Base-by-base conservation (phyloP, 2,113 vertebrate species). In the Turdus rufiventris region DNA sequence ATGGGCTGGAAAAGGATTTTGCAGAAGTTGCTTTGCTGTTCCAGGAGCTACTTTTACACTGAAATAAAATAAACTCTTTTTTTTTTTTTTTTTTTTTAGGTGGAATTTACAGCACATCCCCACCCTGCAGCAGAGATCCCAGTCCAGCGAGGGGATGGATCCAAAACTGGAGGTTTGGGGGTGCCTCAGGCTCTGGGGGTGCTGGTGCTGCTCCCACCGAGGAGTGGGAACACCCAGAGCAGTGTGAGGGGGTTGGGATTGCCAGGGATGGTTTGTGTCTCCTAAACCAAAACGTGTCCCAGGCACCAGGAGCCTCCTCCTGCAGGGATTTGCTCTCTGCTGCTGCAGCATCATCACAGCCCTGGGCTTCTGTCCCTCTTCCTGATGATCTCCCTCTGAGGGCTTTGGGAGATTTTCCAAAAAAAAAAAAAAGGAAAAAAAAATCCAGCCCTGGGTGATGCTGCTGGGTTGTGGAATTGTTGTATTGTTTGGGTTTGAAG, bases 211-310 rank as follows among this genome's bases (percentile, higher is more conserved):
- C 34, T 50, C 45, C 47, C 31, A 7, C 26, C 0, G 11, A 26
- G 45, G 4, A 14, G 4, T 6, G 75, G 51, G 57, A 19, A 21
- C n/a, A 7, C 7, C 10, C 0, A 12, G 56, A 48, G 74, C 6
- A 29, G 12, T 0, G 40, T 1, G 7, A 11, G 5, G 36, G 78
- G 34, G 16, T 10, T 8, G 68, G 40, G 58, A 8, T 54, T 6
- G 45, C 45, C 38, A 7, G 34, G 24, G 68, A 12, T 7, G 8
- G 47, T 40, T 54, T 17, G 19, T 17, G 9, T 7, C 84, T 28
- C 5, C 29, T 3, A 15, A 36, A 36, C 72, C 38, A 16, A 20
- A 57, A 42, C 0, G 14, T 0, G 8, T 3, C 58, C 4, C 0
- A 1, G 25, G 43, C 40, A 17, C 0, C 2, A 21, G 6, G 63